Conservation (phyloP, 2,113 vertebrate species). For the Corythaixoides concolor region DNA sequence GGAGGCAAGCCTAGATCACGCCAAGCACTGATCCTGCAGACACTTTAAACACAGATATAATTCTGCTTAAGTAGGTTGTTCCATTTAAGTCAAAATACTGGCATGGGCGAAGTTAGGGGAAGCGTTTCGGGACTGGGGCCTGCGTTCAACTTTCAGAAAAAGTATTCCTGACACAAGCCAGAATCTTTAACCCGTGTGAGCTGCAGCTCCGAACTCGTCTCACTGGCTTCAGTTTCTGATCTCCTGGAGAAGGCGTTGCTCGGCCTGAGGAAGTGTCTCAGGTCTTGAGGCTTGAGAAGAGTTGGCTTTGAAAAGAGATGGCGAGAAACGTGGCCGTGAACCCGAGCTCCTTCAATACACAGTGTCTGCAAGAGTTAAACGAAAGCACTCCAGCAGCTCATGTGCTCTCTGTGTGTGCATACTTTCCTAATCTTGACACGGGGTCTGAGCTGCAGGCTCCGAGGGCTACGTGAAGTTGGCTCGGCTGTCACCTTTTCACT, state of each 20-base stretch:
- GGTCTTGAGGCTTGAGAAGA: neutral
- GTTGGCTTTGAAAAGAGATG: neutral
- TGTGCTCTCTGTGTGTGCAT: constrained; percentile 59
- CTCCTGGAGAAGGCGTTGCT: neutral
- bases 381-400: constrained; percentile 35
- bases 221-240: neutral
- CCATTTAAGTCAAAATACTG: constrained; percentile 49
- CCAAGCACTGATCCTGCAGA: neutral
- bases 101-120: neutral
- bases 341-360: fast-evolving
- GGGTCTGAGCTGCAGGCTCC: constrained; percentile 50
- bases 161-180: constrained; percentile 26
- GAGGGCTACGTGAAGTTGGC: constrained; percentile 32
- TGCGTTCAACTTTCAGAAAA: constrained; percentile 37
- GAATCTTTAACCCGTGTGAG: constrained; percentile 21
- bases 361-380: constrained; percentile 37
- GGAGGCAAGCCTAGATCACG: neutral
- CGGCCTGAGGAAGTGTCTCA: neutral
- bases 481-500: constrained; percentile 52
- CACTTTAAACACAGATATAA: constrained; percentile 24
- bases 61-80: constrained; percentile 28
- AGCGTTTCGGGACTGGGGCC: neutral
- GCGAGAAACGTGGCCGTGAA: fast-evolving
- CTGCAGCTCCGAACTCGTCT: neutral
- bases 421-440: constrained; percentile 69